phyloP scores from a whole-genome alignment of 2,797 vertebrate species.

The Eutrigla gurnardus region DNA sequence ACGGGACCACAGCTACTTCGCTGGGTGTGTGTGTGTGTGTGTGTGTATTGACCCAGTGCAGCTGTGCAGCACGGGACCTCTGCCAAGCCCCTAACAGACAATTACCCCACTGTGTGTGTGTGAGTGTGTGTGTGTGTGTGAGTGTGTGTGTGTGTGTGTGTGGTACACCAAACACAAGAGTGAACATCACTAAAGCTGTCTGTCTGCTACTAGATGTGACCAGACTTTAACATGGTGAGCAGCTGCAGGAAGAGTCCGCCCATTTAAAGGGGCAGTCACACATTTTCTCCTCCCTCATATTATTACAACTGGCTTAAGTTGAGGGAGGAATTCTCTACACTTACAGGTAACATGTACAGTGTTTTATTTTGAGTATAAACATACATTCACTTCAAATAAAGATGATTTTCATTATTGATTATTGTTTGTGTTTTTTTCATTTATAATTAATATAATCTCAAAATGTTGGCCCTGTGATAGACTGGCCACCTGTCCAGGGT shows the following conservation, averaged over 20 bases:
- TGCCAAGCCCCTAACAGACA: conserved; percentile 81
- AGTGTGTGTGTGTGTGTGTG: conserved; percentile 15
- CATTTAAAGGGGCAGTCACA: conserved; percentile 70
- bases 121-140: conserved; percentile 42
- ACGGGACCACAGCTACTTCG: conserved; percentile 33
- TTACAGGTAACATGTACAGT: not conserved
- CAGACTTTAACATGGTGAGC: conserved; percentile 74
- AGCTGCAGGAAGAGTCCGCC: conserved; percentile 60
- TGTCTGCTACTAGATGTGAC: conserved; percentile 76
- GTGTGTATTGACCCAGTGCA: conserved; percentile 69
- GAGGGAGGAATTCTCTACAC: not conserved
- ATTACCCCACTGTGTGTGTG: conserved; percentile 75
- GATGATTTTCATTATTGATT: not conserved
- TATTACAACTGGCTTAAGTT: not conserved
- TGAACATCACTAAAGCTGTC: conserved; percentile 65
- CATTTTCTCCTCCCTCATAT: conserved; percentile 16
- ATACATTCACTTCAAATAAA: not conserved
- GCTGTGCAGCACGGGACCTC: conserved; percentile 74
- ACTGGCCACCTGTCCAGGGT: too few relatives aligned
- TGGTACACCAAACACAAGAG: conserved; percentile 44
- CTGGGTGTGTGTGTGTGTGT: conserved; percentile 40
- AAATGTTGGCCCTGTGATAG: too few relatives aligned
- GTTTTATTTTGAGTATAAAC: not conserved
- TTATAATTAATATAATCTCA: too few relatives aligned
- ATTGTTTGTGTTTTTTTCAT: too few relatives aligned